A percentile compares a stretch with the other conserved stretches of the same genome.
These are phyloP conservation scores for Hypena proboscidalis DNA, from an alignment of 2,888 invertebrate species.

Conservation along the genomic window DNA sequence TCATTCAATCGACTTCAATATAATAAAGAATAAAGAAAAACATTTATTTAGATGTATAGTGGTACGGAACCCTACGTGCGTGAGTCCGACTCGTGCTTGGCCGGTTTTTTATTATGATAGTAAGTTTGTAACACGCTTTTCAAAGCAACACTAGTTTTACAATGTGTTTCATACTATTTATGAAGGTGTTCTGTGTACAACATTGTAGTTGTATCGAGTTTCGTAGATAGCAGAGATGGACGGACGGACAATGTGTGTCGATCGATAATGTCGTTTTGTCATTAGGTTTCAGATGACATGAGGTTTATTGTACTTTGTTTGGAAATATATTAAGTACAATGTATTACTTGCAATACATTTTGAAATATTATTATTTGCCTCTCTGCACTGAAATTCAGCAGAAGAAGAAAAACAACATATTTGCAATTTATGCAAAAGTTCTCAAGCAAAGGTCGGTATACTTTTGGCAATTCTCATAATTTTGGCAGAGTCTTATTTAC, in stretches of 20 bases:
- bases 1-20: too few species aligned
- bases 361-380: too few species aligned
- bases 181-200: background rate
- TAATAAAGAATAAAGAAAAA: too few species aligned
- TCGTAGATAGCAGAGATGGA: too few species aligned
- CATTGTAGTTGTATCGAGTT: background rate
- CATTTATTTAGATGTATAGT: too few species aligned
- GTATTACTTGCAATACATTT: background rate
- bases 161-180: background rate
- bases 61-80: too few species aligned
- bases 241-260: too few species aligned
- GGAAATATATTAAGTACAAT: background rate
- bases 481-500: constrained; percentile 12
- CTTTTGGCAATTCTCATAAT: background rate
- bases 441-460: background rate
- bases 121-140: constrained; percentile 20
- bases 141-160: constrained; percentile 16
- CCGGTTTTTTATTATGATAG: constrained; percentile 32
- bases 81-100: too few species aligned
- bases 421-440: background rate
- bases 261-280: background rate
- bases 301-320: constrained; percentile 19
- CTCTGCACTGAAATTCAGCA: too few species aligned
- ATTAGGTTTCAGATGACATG: constrained; percentile 6
- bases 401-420: background rate